Percentiles rank a stretch among this genome's conserved stretches.
Conservation (phyloP, 2,113 vertebrate genomes). For the Petromus typicus region DNA sequence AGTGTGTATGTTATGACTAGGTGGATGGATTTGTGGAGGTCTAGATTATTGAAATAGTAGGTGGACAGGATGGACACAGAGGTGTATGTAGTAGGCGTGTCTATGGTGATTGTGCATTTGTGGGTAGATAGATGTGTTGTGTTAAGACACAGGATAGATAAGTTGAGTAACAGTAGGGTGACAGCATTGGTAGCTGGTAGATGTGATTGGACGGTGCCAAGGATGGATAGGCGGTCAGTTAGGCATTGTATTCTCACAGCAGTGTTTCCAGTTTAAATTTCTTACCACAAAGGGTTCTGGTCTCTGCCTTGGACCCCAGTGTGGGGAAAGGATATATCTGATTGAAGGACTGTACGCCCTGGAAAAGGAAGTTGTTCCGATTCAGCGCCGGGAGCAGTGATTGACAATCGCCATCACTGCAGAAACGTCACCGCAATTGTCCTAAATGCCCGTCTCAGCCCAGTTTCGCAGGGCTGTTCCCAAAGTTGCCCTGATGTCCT, state of each 20-base stretch:
- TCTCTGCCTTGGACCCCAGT: neutral
- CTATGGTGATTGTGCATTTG: neutral
- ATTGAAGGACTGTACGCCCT: neutral
- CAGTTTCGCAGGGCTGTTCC: neutral
- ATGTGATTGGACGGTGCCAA: neutral
- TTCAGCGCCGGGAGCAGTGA: neutral
- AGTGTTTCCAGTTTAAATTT: neutral
- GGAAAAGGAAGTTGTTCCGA: neutral
- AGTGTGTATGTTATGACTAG: neutral
- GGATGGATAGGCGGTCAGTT: neutral
- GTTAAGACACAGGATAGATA: neutral
- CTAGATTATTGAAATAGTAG: no score
- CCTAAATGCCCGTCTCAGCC: neutral
- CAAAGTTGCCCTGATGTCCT: neutral
- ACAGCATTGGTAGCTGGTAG: no score
- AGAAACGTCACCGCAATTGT: rapidly evolving
- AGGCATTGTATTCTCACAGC: neutral
- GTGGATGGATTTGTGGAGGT: neutral
- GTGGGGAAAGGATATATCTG: neutral
- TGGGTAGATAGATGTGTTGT: neutral
- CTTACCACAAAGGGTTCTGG: neutral
- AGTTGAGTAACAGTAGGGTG: no score
- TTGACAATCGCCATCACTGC: rapidly evolving
- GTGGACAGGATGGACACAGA: no score
- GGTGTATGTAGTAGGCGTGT: no score